Base-by-base conservation (phyloP, 2,797 vertebrate species). In the Selene dorsalis region DNA sequence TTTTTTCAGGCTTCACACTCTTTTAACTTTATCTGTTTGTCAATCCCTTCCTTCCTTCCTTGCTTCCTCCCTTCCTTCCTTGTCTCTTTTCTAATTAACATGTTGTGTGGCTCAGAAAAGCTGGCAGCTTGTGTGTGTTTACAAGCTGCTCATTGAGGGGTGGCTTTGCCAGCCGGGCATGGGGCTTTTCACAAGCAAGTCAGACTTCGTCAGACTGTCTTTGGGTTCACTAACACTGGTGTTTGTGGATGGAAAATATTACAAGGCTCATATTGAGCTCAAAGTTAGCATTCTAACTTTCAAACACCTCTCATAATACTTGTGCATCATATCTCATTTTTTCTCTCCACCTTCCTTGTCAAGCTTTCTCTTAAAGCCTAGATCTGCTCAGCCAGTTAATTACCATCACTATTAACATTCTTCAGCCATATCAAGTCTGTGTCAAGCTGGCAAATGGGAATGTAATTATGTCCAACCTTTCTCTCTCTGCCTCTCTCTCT, bases 111-210 rank as follows among this genome's bases (percentile, higher is more conserved):
- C 78, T 75, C 82, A 87, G 88, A 80, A 68, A 83, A 76, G 70
- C 79, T 90, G 89, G 85, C 87, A 89, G 75, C 56, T 65, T 82
- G 64, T 58, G 62, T 80, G 78, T 82, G 80, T 86, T 91, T 88
- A 89, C 87, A 87, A 85, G 89, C 86, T 84, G 77, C 88, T 88
- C 79, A 73, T 69, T 88, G 64, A 71, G 68, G 68, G 58, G 76
- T 65, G 84, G 71, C 81, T 87, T 72, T 90, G 79, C 82, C 84
- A 90, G 84, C 62, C 74, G n/a, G 67, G 74, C 77, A 77, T 72
- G n/a, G 30, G 64, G 77, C 74, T 59, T 43, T 61, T 83, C 58
- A 55, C 24, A 1, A 71, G 77, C 65, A 57, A 66, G 67, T 80
- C 65, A 48, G 60, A 78, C 39, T 70, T 24, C 45, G 66, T 74